Evolutionary conservation across 2,888 invertebrate species (phyloP), one percentile per base, ranked within the genome.

Genomic region (Petrophora chlorosata): DNA sequence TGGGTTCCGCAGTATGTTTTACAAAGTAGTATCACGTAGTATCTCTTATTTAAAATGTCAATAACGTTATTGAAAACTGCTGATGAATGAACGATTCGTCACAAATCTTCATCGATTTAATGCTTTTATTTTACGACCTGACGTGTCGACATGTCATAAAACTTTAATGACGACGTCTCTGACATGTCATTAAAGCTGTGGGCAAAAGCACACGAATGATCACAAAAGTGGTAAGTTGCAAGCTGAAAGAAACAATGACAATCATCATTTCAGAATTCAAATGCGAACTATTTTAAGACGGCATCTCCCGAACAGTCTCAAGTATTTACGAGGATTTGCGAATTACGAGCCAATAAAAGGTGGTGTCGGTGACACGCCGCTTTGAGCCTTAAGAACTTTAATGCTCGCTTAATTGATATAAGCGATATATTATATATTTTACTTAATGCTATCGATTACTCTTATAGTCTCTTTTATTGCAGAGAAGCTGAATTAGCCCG

Each of bases 271-370:
- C 48, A 57, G 68, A 69, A 68, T 78, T 76, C 63, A 68, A 73
- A 73, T 67, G 59, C 64, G 62, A 70, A 72, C 76, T 82, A 82
- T 79, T 80, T 80, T 76, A 78, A 80, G 73, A 79, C 75, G 75
- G 74, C 73, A 75, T 70, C 38, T 40, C 75, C 70, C 70, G 75
- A 77, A 65, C 67, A 56, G 59, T 56, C 58, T 65, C 69, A 73
- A 72, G 62, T 66, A 68, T 82, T 82, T 78, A 82, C 78, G 79
- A 75, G 65, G 59, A 73, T 73, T 76, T 66, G 76, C 79, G 72
- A 84, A 76, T 82, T 82, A 82, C 68, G 77, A 75, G 70, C 68
- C 70, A 65, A 77, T 84, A 82, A 85, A 81, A 65, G 65, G 70
- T 62, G 67, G 68, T 72, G 74, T 76, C 72, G 71, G 69, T 63